Percentiles rank a stretch among this genome's conserved stretches.
These are phyloP conservation scores for Stomatorhinus walkeri DNA, from an alignment of 2,797 vertebrate genomes.

Conservation along the genomic window DNA sequence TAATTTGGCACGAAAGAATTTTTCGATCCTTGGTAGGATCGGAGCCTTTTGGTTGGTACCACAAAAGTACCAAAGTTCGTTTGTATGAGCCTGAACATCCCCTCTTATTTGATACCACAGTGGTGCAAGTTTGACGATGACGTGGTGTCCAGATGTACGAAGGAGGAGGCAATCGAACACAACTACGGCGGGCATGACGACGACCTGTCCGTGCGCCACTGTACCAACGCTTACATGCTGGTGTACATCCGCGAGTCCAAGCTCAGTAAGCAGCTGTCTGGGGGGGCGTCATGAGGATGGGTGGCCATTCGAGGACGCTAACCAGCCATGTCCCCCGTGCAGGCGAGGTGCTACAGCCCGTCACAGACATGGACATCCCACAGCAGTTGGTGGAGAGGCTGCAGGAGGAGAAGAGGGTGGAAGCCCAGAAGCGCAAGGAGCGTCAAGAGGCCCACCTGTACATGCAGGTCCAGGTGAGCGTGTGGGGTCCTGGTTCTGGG, in stretches of 20 bases:
- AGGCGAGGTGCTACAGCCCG: constrained; percentile 92
- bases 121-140: constrained; percentile 99
- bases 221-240: constrained; percentile 98
- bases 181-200: constrained; percentile 97
- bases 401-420: constrained; percentile 95
- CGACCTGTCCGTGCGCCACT: constrained; percentile 93
- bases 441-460: constrained; percentile 96
- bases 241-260: constrained; percentile 97
- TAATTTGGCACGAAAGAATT: not conserved
- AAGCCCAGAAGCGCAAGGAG: constrained; percentile 97
- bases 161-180: constrained; percentile 97
- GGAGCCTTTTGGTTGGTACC: not conserved
- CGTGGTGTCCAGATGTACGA: constrained; percentile 93
- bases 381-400: constrained; percentile 94
- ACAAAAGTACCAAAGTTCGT: not conserved
- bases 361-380: constrained; percentile 94
- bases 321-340: constrained; percentile 22
- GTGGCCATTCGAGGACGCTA: not conserved
- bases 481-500: constrained; percentile 46
- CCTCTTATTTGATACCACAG: constrained; percentile 46
- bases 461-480: constrained; percentile 88
- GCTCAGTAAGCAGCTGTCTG: constrained; percentile 71
- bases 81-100: not conserved
- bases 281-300: not conserved
- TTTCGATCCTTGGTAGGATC: not conserved